Base-by-base conservation (phyloP, 2,888 invertebrate species). In the Ethmia dodecea region DNA sequence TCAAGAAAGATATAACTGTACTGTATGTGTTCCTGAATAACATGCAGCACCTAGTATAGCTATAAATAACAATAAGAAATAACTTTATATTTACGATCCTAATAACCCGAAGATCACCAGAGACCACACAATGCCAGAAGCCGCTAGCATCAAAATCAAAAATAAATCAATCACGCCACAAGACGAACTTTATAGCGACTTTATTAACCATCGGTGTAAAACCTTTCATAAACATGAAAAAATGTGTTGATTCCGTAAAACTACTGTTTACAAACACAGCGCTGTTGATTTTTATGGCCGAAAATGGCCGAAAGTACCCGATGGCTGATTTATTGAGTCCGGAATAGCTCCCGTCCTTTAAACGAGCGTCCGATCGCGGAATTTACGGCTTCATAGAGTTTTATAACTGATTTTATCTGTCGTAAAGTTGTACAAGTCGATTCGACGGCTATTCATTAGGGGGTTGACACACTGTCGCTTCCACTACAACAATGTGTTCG, bases 391-490 rank as follows among this genome's bases (percentile, higher is more conserved):
- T 64, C 69, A 75, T 74, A 72, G 64, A 69, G 69, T 79, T 81
- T 81, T 81, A 81, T 78, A 79, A 79, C 80, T 77, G 80, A 80
- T 81, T 81, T 80, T 80, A 81, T 81, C 76, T 69, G 57, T 76
- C 76, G 71, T 81, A 73, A 81, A 83, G 47, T 80, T 81, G 77
- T 75, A 79, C 70, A 74, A 69, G 72, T 55, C 66, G 68, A 70
- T 74, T 56, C 62, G 59, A 59, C 43, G 55, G 65, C 65, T 67
- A 65, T 70, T 79, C 73, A 77, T 78, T 72, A 72, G 52, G 45
- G 54, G 31, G 4, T 15, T 12, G 12, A 8, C 22, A 25, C 22
- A 25, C 15, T 32, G n/a, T n/a, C n/a, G n/a, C n/a, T n/a, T n/a
- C n/a, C n/a, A n/a, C n/a, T n/a, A n/a, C n/a, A n/a, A n/a, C n/a